Conservation (phyloP, 2,113 vertebrate species). For the Vimba vimba region DNA sequence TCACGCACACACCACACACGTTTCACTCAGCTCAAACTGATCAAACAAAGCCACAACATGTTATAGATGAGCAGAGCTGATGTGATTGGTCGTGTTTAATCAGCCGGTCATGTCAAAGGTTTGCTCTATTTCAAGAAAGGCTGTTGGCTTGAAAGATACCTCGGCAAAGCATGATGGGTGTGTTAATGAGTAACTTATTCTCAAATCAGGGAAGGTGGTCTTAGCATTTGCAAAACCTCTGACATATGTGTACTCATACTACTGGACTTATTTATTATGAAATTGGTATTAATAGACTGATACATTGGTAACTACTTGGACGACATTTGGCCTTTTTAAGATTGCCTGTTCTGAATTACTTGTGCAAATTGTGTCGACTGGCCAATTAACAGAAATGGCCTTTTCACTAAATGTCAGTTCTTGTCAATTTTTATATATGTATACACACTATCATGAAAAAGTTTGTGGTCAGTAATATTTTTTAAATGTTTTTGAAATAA, state of each 20-base stretch:
- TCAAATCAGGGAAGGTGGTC: not conserved
- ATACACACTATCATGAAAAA: not conserved
- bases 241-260: not conserved
- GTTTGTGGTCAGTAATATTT: not conserved
- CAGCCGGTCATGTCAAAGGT: constrained; percentile 55
- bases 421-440: not conserved
- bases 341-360: not conserved
- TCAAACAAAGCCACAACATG: constrained; percentile 8
- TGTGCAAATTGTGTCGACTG: not conserved
- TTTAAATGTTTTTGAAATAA: too few species aligned
- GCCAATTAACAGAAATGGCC: too few species aligned
- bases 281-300: not conserved
- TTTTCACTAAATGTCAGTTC: not conserved
- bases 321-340: not conserved
- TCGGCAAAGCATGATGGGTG: constrained; percentile 1
- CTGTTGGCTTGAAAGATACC: not conserved
- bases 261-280: not conserved
- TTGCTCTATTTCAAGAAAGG: constrained; percentile 24
- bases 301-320: not conserved
- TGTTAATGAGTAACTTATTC: constrained; percentile 10
- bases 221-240: constrained; percentile 3
- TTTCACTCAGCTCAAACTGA: not conserved
- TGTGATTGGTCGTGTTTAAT: constrained; percentile 30
- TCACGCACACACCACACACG: constrained; percentile 9
- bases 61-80: constrained; percentile 19